Conservation (phyloP, 2,888 invertebrate genomes). For the Lasioglossum calceatum region DNA sequence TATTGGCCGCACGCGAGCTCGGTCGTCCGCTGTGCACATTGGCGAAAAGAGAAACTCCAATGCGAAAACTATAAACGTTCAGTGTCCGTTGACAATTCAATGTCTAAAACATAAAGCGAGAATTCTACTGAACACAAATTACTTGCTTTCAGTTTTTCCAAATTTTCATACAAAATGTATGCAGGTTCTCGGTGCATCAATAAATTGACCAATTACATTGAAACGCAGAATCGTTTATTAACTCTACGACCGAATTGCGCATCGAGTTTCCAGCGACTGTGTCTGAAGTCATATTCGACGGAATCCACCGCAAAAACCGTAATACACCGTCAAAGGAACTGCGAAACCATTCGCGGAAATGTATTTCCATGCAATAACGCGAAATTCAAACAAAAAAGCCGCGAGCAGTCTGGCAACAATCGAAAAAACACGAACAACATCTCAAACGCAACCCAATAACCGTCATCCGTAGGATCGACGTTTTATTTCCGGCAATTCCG, state of each 20-base stretch:
- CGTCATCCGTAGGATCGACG: constrained; percentile 33
- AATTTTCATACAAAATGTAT: background rate
- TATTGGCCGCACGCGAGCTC: background rate
- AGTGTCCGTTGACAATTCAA: background rate
- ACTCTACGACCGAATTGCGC: background rate
- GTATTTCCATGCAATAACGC: background rate
- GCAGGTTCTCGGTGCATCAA: background rate
- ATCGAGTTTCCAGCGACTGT: background rate
- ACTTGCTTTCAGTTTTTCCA: background rate
- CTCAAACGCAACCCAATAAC: constrained; percentile 15
- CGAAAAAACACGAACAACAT: background rate
- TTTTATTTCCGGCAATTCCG: constrained; percentile 23
- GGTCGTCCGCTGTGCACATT: background rate
- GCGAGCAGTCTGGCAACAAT: background rate
- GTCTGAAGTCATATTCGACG: background rate
- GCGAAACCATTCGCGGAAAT: background rate
- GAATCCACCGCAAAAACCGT: background rate
- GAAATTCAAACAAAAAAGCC: constrained; percentile 13
- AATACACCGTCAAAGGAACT: background rate
- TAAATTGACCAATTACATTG: background rate
- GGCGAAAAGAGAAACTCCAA: background rate
- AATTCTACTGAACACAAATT: background rate
- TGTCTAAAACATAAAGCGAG: background rate
- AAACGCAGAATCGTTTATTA: background rate
- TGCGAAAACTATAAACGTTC: too few relatives aligned